A percentile compares a stretch with the other conserved stretches of the same genome.
Conservation (phyloP, 2,797 vertebrate species). For the Gymnopithys bicolor region DNA sequence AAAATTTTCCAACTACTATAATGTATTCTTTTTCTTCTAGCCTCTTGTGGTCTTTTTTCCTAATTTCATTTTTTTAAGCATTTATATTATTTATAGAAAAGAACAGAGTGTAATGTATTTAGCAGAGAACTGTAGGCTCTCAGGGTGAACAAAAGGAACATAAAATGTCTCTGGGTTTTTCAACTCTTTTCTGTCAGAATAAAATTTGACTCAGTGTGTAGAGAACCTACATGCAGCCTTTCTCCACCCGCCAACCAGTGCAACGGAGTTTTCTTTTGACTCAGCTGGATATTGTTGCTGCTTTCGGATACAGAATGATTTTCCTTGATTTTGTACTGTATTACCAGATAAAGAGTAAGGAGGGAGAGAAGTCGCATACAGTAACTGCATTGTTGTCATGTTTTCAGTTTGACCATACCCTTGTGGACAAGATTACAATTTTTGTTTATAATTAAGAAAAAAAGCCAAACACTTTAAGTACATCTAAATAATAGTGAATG, state of each 20-base stretch:
- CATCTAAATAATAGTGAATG: background rate
- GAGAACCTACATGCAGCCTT: slow-evolving; percentile 5
- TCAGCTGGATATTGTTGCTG: slow-evolving; percentile 52
- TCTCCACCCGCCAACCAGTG: background rate
- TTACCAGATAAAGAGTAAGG: slow-evolving; percentile 20
- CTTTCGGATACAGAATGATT: slow-evolving; percentile 51
- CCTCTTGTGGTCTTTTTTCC: background rate
- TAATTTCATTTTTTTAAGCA: background rate
- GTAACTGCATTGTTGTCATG: background rate
- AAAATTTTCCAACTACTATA: background rate
- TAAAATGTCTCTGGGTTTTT: slow-evolving; percentile 45
- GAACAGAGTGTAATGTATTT: slow-evolving; percentile 36
- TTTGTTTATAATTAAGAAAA: background rate
- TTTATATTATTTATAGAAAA: slow-evolving; percentile 46
- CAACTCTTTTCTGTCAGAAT: slow-evolving; percentile 22
- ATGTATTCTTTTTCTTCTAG: background rate
- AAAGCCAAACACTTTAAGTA: background rate
- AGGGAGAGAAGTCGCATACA: background rate
- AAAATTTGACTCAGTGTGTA: slow-evolving; percentile 36
- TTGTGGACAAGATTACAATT: background rate
- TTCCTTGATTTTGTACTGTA: slow-evolving; percentile 40
- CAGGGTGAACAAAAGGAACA: slow-evolving; percentile 42
- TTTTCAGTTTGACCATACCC: background rate
- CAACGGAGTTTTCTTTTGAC: slow-evolving; percentile 48
- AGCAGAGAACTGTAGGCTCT: slow-evolving; percentile 33